Conservation (phyloP, 2,888 invertebrate species). For the Isoperla grammatica region DNA sequence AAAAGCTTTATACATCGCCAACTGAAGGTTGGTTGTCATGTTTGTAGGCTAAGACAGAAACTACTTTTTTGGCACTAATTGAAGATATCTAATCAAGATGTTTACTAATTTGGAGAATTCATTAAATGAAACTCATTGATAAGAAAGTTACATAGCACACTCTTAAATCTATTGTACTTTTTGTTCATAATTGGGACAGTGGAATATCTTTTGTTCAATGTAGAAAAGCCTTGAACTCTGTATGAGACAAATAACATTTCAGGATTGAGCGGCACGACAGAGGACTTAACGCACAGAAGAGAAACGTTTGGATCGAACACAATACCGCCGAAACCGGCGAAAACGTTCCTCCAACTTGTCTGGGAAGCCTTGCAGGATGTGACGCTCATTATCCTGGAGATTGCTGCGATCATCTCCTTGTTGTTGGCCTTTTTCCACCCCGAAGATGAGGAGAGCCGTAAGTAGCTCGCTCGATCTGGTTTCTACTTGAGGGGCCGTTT, state of each 20-base stretch:
- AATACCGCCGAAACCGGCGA: conserved; percentile 58
- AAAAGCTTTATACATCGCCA: conserved; percentile 94
- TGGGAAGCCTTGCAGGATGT: conserved; percentile 62
- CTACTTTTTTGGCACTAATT: neutral
- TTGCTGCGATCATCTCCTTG: conserved; percentile 56
- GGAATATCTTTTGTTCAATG: too few relatives aligned
- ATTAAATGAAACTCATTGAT: too few relatives aligned
- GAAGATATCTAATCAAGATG: neutral
- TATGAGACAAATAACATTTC: too few relatives aligned
- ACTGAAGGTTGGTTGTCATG: conserved; percentile 65
- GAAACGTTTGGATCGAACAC: conserved; percentile 54
- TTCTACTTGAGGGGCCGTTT: too few relatives aligned
- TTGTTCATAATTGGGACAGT: too few relatives aligned
- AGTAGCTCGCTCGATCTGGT: too few relatives aligned
- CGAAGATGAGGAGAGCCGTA: conserved; percentile 26
- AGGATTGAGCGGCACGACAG: conserved; percentile 47
- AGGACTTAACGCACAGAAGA: conserved; percentile 48
- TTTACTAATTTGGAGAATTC: too few relatives aligned
- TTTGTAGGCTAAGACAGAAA: neutral
- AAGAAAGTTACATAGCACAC: too few relatives aligned
- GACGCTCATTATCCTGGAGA: conserved; percentile 56
- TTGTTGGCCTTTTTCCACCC: conserved; percentile 45
- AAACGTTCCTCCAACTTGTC: conserved; percentile 53
- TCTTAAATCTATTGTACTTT: too few relatives aligned
- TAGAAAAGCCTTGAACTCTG: too few relatives aligned